Evolutionary conservation across 2,113 vertebrate species (phyloP), one percentile per base, ranked within the genome.

Genomic region (Mesoclemmys tuberculata): DNA sequence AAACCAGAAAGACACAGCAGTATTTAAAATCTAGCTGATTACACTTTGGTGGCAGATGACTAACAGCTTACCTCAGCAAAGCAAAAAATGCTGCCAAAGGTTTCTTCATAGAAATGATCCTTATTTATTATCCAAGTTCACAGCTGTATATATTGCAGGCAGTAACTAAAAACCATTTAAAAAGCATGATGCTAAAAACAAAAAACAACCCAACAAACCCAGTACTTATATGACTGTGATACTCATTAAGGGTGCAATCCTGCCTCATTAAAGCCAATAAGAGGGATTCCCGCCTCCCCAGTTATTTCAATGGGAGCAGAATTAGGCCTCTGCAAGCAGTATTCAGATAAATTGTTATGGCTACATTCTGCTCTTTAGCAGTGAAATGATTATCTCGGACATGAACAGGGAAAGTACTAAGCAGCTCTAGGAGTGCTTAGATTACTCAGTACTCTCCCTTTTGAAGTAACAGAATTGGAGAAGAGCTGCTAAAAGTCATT

Each of bases 21-120:
- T 97, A 98, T 97, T 98, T 98, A 97, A 98, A 97, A 97, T 96
- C 95, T 92, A 97, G 83, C 96, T 97, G 94, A 98, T 98, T 97
- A 96, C 86, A 89, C 93, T 97, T 97, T 96, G 94, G 95, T 97
- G 93, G 85, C 93, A 98, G 97, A 97, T 97, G 95, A 98, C 95
- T 97, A 97, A 97, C 86, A 96, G 96, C 95, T 97, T 97, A 97
- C 94, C 94, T 97, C 90, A 97, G 94, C 94, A 98, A 94, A 97
- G 92, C 91, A 97, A 97, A 97, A 96, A 96, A 95, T 96, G 95
- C 94, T 95, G 97, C 96, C 88, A 97, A 96, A 97, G 90, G 91
- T 95, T 95, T 96, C 95, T 96, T 97, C 96, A 96, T 94, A 96
- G 94, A 97, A 97, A 97, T 95, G 78, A 88, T 97, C 87, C 79